Conservation (phyloP, 1,140 invertebrate species). For the Apis mellifera region DNA sequence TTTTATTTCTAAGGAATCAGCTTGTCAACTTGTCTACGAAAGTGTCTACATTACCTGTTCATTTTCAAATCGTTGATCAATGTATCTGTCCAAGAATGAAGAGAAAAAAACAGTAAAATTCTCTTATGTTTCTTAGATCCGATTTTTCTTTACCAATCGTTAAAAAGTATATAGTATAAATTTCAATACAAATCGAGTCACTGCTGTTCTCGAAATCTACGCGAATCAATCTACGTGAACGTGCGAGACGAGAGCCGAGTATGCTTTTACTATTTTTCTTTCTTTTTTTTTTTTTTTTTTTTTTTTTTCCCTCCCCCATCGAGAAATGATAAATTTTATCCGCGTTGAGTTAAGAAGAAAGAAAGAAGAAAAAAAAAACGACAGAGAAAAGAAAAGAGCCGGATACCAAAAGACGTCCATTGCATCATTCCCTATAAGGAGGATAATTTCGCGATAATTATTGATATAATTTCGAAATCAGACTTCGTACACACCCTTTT, state of each 20-base stretch:
- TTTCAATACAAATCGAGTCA: neutral
- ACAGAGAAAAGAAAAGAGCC: neutral
- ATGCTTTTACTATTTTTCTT: too few species aligned
- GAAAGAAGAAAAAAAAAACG: too few species aligned
- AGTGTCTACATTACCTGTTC: constrained; percentile 18
- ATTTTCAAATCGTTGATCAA: constrained; percentile 23
- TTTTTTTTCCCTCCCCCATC: too few species aligned
- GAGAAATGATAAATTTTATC: neutral
- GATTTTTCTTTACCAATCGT: constrained; percentile 12
- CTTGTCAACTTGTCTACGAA: constrained; percentile 11
- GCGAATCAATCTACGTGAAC: neutral
- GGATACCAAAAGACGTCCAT: constrained; percentile 13
- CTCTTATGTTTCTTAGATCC: constrained; percentile 27
- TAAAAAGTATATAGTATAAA: neutral
- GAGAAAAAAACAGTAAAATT: constrained; percentile 14
- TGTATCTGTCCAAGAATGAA: constrained; percentile 26
- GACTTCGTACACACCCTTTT: neutral
- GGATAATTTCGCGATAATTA: neutral
- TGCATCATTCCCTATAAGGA: neutral
- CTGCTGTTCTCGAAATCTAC: constrained; percentile 21
- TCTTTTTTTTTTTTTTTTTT: too few species aligned
- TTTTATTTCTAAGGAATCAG: constrained; percentile 27
- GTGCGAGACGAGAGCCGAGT: neutral
- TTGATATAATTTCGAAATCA: neutral
- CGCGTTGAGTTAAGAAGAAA: too few species aligned